Evolutionary conservation across 2,797 vertebrate genomes (phyloP).

Genomic region (Dryobates pubescens): DNA sequence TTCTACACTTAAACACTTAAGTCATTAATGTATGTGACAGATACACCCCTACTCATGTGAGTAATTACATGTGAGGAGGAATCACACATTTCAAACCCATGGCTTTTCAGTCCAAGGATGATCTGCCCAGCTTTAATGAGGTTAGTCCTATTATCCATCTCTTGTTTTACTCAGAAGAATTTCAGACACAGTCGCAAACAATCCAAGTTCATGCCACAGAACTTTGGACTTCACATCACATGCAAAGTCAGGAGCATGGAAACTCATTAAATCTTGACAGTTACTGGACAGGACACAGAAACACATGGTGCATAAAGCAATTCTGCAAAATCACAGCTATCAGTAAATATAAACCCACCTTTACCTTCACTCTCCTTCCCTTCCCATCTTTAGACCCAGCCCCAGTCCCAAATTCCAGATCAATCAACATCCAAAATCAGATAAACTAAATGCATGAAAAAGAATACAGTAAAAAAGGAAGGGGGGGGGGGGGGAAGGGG

Average conservation of each 20-base stretch:
- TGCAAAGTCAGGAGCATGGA: constrained; percentile 18
- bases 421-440: neutral
- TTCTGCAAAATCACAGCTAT: neutral
- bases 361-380: neutral
- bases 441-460: neutral
- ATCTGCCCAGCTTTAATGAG: neutral
- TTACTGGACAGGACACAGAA: neutral
- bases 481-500: no score
- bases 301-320: neutral
- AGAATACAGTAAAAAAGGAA: neutral
- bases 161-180: neutral
- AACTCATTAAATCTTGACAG: neutral
- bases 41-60: neutral
- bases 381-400: neutral
- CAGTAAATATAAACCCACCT: neutral
- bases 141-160: neutral
- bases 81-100: neutral
- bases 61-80: neutral
- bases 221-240: constrained; percentile 21
- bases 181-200: neutral
- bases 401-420: neutral
- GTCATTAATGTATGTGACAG: neutral
- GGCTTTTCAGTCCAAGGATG: neutral
- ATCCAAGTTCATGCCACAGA: constrained; percentile 7
- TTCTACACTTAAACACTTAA: neutral